Conservation (phyloP, 2,113 vertebrate genomes). For the Heterochromis multidens region DNA sequence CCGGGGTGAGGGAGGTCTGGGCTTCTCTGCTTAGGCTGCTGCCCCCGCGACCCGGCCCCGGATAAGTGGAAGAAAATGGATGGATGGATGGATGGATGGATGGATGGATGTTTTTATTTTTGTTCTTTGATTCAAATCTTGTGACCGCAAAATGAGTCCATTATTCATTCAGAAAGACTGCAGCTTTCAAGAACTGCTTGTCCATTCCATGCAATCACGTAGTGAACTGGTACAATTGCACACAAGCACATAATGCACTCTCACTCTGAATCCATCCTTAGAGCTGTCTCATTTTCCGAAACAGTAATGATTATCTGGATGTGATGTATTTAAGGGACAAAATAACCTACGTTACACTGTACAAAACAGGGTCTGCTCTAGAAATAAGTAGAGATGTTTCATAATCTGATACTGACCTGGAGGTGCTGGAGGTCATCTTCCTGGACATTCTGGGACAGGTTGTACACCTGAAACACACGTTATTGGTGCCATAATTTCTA, state of each 20-base stretch:
- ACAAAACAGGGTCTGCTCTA: background rate
- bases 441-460: constrained; percentile 95
- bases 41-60: too few species aligned
- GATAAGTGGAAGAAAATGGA: too few species aligned
- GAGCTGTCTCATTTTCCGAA: too few species aligned
- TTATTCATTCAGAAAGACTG: background rate
- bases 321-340: background rate
- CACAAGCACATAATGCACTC: too few species aligned
- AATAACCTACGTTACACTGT: background rate
- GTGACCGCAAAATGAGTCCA: background rate
- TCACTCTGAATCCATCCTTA: background rate
- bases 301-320: too few species aligned
- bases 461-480: constrained; percentile 82
- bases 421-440: constrained; percentile 96
- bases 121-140: background rate
- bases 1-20: too few species aligned
- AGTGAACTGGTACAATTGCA: too few species aligned
- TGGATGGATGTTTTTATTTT: too few species aligned
- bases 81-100: too few species aligned
- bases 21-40: too few species aligned
- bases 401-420: constrained; percentile 75
- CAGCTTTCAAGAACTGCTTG: background rate
- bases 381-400: too few species aligned
- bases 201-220: background rate
- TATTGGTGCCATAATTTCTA: background rate